These are phyloP conservation scores for Metopolophium dirhodum DNA, from an alignment of 1,140 invertebrate species.

Conservation along the genomic window DNA sequence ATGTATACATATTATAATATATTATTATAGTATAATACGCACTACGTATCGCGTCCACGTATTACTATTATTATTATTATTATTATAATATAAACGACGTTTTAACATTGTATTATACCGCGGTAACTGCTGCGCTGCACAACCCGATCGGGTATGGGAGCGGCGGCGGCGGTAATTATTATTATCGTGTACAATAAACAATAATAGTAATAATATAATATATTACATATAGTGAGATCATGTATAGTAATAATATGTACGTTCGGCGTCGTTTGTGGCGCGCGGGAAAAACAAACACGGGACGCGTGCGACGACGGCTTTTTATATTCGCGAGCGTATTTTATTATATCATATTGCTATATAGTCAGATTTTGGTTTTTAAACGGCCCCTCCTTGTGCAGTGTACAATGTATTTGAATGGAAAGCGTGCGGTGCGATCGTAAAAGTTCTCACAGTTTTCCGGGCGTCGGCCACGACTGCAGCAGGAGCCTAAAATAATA, in stretches of 20 bases:
- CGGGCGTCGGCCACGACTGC: background rate
- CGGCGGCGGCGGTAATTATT: background rate
- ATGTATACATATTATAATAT: background rate
- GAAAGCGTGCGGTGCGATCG: background rate
- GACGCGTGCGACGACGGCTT: slow-evolving; percentile 18
- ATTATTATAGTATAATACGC: too few relatives aligned
- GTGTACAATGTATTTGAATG: too few relatives aligned
- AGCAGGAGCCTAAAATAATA: background rate
- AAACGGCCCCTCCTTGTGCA: background rate
- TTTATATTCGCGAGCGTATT: background rate
- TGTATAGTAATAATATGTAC: background rate
- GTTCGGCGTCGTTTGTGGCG: background rate
- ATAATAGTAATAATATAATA: background rate
- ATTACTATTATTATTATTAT: slow-evolving; percentile 15
- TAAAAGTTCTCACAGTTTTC: slow-evolving; percentile 20
- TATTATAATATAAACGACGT: slow-evolving; percentile 2
- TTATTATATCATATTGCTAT: background rate
- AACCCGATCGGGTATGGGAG: background rate
- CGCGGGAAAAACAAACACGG: slow-evolving; percentile 48
- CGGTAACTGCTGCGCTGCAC: background rate
- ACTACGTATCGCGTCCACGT: background rate
- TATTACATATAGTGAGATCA: background rate
- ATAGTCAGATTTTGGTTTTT: background rate
- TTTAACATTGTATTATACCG: background rate
- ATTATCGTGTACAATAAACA: background rate